These are phyloP conservation scores for Cynocephalus volans DNA, from an alignment of 2,113 vertebrate species.

Conservation along the genomic window DNA sequence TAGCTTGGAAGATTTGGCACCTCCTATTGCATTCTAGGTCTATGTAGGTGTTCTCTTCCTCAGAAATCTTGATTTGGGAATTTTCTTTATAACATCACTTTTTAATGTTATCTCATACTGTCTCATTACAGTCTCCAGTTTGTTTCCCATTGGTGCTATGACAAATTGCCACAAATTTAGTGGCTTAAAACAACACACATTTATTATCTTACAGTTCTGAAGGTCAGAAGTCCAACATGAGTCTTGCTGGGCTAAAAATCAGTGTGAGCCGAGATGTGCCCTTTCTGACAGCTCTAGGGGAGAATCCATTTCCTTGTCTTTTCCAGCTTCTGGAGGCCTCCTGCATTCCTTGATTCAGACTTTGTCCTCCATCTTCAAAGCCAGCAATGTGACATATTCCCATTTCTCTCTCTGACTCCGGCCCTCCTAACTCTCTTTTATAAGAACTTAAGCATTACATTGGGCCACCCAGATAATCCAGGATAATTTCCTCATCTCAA, in stretches of 20 bases:
- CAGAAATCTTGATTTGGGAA: neutral
- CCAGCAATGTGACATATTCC: neutral
- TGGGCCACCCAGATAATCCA: neutral
- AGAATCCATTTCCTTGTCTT: neutral
- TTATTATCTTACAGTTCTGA: neutral
- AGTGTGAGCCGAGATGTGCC: rapidly evolving
- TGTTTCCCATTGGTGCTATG: neutral
- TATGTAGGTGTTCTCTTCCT: neutral
- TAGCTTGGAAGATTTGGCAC: neutral
- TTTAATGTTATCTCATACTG: neutral
- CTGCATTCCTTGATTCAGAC: neutral
- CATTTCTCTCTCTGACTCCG: neutral
- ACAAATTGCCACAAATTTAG: neutral
- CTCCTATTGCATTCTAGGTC: neutral
- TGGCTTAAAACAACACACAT: neutral
- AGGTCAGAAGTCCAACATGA: neutral
- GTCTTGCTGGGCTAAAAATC: neutral
- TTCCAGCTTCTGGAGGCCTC: neutral
- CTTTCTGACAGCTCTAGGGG: neutral
- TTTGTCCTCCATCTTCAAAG: neutral
- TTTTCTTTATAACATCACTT: neutral
- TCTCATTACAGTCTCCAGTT: neutral
- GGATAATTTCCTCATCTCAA: neutral
- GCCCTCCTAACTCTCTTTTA: neutral
- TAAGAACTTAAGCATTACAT: neutral